A percentile compares a stretch with the other conserved stretches of the same genome.
Evolutionary conservation across 1,140 invertebrate species (phyloP).

Genomic region (Steinernema feltiae): DNA sequence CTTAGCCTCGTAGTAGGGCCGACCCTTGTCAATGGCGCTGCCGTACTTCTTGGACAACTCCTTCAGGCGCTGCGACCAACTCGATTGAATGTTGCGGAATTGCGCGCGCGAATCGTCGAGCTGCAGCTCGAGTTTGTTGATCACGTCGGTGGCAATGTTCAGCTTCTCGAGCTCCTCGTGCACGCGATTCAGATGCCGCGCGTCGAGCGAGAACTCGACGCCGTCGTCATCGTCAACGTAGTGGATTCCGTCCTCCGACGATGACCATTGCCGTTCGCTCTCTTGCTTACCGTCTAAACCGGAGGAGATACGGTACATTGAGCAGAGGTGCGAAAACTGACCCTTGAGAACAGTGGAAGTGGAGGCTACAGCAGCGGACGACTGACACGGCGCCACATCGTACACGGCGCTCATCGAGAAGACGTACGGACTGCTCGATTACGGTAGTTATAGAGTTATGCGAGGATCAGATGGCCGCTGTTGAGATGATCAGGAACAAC

Average conservation of each 20-base stretch:
- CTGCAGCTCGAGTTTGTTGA: conserved; percentile 86
- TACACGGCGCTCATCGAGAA: not conserved
- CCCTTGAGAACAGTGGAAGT: not conserved
- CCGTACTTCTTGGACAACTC: conserved; percentile 62
- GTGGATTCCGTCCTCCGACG: conserved; percentile 41
- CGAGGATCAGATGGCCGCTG: not conserved
- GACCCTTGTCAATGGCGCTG: conserved; percentile 63
- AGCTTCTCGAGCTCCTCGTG: conserved; percentile 87
- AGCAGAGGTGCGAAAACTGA: not conserved
- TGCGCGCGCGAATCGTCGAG: conserved; percentile 64
- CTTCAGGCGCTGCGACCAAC: conserved; percentile 63
- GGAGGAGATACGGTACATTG: not conserved
- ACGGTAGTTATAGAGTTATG: not conserved
- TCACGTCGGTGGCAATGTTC: conserved; percentile 86
- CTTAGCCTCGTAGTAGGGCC: conserved; percentile 65
- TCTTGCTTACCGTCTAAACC: not conserved
- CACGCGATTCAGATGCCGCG: conserved; percentile 47
- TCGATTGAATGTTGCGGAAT: conserved; percentile 62
- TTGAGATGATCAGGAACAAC: not conserved
- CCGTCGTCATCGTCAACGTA: conserved; percentile 50
- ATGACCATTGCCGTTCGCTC: conserved; percentile 9
- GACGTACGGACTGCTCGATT: not conserved
- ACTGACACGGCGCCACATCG: conserved; percentile 2
- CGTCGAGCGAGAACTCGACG: conserved; percentile 47
- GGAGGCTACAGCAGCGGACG: not conserved